Base-by-base conservation (phyloP, 2,797 vertebrate species). In the Leptodactylus fallax region DNA sequence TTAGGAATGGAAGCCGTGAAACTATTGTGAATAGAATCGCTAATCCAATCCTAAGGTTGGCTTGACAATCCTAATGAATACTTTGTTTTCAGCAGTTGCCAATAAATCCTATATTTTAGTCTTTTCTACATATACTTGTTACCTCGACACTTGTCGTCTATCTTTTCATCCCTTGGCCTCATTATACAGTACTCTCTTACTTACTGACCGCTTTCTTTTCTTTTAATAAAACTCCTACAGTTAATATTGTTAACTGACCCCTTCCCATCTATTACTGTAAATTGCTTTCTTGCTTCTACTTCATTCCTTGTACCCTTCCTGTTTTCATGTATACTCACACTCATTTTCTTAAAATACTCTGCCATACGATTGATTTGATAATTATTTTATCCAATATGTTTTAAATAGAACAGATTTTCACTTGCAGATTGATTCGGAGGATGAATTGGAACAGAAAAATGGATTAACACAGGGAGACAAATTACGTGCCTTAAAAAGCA, bases 401-500 rank as follows among this genome's bases (percentile, higher is more conserved):
- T 55, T 71, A 17, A 81, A 9, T 23, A 81, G 63, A 51, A 7
- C 65, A 23, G 5, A 10, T 87, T 89, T 85, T 83, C 77, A 56
- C 49, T 87, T 80, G 90, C 90, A 99, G 98, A 92, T 90, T 23
- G 94, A 96, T 87, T 91, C 90, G 6, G 93, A 94, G 65, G 97
- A 97, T 1, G 89, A 92, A 6, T 82, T 88, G 84, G 95, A 94
- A 88, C 55, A 89, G 71, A 93, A 93, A 91, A 94, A 91, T 74
- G 92, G 83, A 27, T 90, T 97, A 91, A 99, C 98, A 0, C 98
- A 99, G 92, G 98, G 98, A 93, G 98, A 99, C 92, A 97, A 98
- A 93, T 96, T 99, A 25, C 97, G 98, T 94, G 97, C 97, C 93
- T 96, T 99, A 94, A 99, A 99, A 91, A 95, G 95, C 91, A 94